These are phyloP conservation scores for Monopterus albus DNA, from an alignment of 2,113 vertebrate species.

Conservation along the genomic window DNA sequence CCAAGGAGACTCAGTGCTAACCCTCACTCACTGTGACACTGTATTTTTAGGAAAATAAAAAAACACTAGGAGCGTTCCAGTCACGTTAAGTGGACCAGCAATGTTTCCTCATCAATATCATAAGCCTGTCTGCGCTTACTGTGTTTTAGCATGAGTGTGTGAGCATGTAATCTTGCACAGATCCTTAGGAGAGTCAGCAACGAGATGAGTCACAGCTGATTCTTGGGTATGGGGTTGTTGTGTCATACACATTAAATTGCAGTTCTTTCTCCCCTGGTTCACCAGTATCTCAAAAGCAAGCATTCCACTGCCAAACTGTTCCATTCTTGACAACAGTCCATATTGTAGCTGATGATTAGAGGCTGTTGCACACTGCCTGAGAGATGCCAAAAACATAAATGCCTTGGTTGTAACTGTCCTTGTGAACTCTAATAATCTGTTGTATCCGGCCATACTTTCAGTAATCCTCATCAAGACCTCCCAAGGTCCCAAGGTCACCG, in stretches of 20 bases:
- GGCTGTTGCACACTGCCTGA: constrained; percentile 36
- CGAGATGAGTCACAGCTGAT: constrained; percentile 15
- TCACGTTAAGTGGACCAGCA: constrained; percentile 19
- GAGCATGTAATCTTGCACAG: background rate
- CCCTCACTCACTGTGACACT: constrained; percentile 32
- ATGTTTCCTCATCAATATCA: constrained; percentile 30
- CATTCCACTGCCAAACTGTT: constrained; percentile 51
- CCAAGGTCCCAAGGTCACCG: background rate
- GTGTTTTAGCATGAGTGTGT: background rate
- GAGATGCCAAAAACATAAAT: constrained; percentile 58
- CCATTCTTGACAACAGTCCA: constrained; percentile 71
- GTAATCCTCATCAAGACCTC: background rate
- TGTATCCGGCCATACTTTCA: constrained; percentile 35
- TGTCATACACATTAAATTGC: constrained; percentile 36
- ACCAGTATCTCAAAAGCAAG: constrained; percentile 62
- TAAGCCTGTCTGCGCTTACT: background rate
- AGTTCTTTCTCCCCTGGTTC: constrained; percentile 33
- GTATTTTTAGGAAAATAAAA: constrained; percentile 16
- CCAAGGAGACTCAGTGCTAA: constrained; percentile 33
- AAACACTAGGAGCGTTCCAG: background rate
- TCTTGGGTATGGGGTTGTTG: constrained; percentile 24
- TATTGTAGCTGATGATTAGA: constrained; percentile 65
- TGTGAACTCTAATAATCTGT: constrained; percentile 27
- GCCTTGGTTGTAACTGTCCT: constrained; percentile 39
- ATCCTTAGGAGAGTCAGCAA: constrained; percentile 7